Evolutionary conservation across 2,113 vertebrate species (phyloP).

Genomic region (Triplophysa tibetana): DNA sequence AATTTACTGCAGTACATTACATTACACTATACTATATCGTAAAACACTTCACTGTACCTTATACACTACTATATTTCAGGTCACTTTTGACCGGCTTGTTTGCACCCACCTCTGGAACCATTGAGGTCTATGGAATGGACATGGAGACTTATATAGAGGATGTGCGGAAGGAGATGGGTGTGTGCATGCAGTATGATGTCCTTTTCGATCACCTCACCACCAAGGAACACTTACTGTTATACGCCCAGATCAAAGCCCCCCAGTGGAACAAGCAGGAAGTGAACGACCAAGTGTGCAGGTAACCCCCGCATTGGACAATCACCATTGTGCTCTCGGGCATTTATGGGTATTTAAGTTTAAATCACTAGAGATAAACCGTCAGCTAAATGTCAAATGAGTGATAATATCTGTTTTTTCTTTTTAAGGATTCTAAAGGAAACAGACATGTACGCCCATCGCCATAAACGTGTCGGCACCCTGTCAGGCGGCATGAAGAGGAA

Average conservation of each 20-base stretch:
- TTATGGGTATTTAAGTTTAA: neutral
- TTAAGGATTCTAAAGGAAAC: constrained; percentile 89
- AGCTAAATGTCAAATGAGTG: neutral
- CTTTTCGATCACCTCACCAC: constrained; percentile 91
- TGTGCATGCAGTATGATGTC: constrained; percentile 97
- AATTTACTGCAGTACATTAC: neutral
- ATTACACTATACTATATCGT: neutral
- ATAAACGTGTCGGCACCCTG: constrained; percentile 88
- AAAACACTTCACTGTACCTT: neutral
- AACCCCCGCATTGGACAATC: neutral
- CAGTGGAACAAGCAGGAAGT: constrained; percentile 83
- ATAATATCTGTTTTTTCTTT: constrained; percentile 4
- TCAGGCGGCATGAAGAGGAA: constrained; percentile 98
- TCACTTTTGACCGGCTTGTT: constrained; percentile 93
- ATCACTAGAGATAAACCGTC: constrained; percentile 1
- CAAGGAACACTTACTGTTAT: constrained; percentile 91
- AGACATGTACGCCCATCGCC: constrained; percentile 85
- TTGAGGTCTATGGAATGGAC: constrained; percentile 89
- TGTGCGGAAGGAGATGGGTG: constrained; percentile 84
- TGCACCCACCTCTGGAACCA: constrained; percentile 81
- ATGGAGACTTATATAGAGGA: constrained; percentile 79
- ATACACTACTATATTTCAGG: constrained; percentile 64
- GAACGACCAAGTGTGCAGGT: constrained; percentile 86
- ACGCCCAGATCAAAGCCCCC: constrained; percentile 91
- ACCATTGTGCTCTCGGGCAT: neutral